Base-by-base conservation (phyloP, 30 jellyfish, hydroid and myxozoan genomes). In the Chrysaora quinquecirrha region DNA sequence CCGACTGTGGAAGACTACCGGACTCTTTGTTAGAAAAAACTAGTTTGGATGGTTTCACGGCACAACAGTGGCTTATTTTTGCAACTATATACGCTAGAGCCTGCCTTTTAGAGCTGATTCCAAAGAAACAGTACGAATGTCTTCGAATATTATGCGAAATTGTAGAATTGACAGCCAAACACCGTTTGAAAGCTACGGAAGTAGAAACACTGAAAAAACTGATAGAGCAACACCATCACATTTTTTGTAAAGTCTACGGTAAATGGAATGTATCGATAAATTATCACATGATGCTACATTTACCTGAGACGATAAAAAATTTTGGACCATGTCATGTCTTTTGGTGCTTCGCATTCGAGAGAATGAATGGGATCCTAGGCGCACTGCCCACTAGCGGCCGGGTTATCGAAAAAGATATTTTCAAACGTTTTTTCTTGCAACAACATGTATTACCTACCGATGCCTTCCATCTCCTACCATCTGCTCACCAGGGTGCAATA, bases 41-140 rank as follows among this genome's bases (percentile, higher is more conserved):
- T 16, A 25, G 64, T 48, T 25, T 48, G 64, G 64, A 48, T 48
- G 64, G 64, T 6, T 48, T 48, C 64, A 48, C 64, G 21, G 64
- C 64, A 16, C 64, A 48, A 6, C 64, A 48, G 64, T 48, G 64
- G 64, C 64, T 16, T 16, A 48, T 48, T 16, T 48, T 48, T 48
- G 64, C 64, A 21, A 48, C 21, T 0, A 25, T 48, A 21, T 48
- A 16, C 64, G 64, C 64, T 1, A 48, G 64, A 25, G 24, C 64
- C 21, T 48, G 64, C 64, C 21, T 48, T 48, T 48, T 16, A 16
- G 2, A 25, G 19, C 64, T 48, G 19, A n/a, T n/a, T n/a, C n/a
- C n/a, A n/a, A n/a, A n/a, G n/a, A n/a, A n/a, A n/a, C n/a, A n/a
- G n/a, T n/a, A n/a, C n/a, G n/a, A n/a, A n/a, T n/a, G n/a, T n/a